phyloP scores from a whole-genome alignment of 2,797 vertebrate species.

The Hephaestus fuliginosus region DNA sequence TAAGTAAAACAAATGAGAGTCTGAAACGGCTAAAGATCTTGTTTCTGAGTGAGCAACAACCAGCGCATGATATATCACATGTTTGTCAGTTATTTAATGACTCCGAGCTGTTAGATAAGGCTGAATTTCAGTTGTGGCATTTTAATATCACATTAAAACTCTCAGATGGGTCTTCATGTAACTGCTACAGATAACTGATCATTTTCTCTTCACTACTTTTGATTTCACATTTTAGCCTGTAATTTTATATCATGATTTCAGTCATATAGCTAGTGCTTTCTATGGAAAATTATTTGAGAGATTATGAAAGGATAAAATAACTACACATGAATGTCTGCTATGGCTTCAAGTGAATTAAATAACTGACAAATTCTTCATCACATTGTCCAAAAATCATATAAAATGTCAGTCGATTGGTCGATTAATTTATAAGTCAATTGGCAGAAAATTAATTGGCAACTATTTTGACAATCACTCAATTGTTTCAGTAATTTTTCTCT shows the following conservation, averaged over 20 bases:
- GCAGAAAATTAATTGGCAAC: background rate
- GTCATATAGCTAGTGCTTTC: background rate
- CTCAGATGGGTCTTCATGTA: background rate
- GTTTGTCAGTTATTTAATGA: conserved; percentile 10
- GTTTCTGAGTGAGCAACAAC: conserved; percentile 16
- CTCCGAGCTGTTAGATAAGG: background rate
- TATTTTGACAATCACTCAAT: background rate
- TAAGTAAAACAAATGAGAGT: conserved; percentile 45
- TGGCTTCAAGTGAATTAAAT: background rate
- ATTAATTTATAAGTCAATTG: background rate
- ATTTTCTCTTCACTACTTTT: background rate
- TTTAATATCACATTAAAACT: background rate
- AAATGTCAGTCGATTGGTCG: background rate
- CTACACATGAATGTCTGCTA: background rate
- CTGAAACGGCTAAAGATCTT: conserved; percentile 10
- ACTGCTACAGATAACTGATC: background rate
- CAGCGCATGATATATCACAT: conserved; percentile 18
- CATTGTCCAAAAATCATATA: background rate
- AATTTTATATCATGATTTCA: too few relatives aligned
- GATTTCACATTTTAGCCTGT: too few relatives aligned
- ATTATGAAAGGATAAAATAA: background rate
- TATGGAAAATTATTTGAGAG: background rate
- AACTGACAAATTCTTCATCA: background rate
- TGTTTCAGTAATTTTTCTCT: background rate
- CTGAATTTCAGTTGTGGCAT: background rate